Base-by-base conservation (phyloP, 2,113 vertebrate species). In the Brachypodius melanocephalos region DNA sequence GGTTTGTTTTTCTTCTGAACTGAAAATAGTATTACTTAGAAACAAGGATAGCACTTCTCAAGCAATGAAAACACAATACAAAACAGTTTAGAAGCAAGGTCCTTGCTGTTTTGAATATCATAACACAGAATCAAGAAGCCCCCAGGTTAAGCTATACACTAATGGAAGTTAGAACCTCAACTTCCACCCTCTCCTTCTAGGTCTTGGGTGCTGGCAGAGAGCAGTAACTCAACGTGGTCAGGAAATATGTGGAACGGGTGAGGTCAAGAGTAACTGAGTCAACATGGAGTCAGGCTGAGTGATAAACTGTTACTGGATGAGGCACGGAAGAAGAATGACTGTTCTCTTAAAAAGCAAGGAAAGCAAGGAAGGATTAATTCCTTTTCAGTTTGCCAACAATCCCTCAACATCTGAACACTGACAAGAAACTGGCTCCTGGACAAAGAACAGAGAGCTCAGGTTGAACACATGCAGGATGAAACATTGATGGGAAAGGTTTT, bases 1-100 rank as follows among this genome's bases (percentile, higher is more conserved):
- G 73, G 36, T 62, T 87, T 90, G 48, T 12, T 1, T 31, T 29
- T 16, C 54, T 45, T 11, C 45, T 75, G 69, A 86, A 67, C 6
- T 93, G 68, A 89, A 94, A 95, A 89, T 17, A 22, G 13, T 34
- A 92, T 87, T 81, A 68, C 86, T 75, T 76, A 76, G 77, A 86
- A 91, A 79, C 74, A 92, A 92, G 57, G 49, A 83, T 2, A 63
- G 58, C 62, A 61, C 45, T 88, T 88, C 73, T 75, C 5, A 0
- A 54, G 29, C 46, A 88, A 54, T 21, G 42, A 89, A 85, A 95
- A 72, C 12, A 46, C 38, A 88, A 77, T 4, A 32, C 32, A 59
- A 94, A 93, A 28, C 51, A 66, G 36, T 62, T 89, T 13, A 66
- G 81, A 85, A 73, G 54, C 38, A 85, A 85, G 5, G 25, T 69